Evolutionary conservation across 2,888 invertebrate species (phyloP).

Genomic region (Cataglyphis albicans): DNA sequence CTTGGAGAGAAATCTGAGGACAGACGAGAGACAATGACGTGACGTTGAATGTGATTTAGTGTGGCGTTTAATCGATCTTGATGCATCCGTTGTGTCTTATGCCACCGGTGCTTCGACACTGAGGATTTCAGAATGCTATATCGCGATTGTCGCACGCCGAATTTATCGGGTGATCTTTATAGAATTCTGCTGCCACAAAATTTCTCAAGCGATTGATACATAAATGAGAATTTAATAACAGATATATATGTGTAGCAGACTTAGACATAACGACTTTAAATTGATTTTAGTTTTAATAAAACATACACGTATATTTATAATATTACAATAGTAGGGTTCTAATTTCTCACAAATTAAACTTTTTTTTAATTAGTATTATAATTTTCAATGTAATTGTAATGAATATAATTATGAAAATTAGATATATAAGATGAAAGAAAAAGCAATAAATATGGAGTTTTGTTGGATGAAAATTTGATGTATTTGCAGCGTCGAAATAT

Average conservation of each 20-base stretch:
- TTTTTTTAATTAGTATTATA: neutral
- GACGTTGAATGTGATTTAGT: conserved; percentile 76
- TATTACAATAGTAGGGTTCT: neutral
- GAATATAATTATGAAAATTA: neutral
- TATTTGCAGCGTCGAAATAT: conserved; percentile 45
- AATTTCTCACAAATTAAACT: neutral
- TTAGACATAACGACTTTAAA: neutral
- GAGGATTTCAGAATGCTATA: conserved; percentile 19
- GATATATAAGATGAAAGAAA: neutral
- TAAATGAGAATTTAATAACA: neutral
- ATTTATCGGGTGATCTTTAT: conserved; percentile 2
- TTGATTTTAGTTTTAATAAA: neutral
- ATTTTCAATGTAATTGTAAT: neutral
- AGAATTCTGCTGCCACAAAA: neutral
- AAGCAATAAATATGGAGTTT: neutral
- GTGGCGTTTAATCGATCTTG: conserved; percentile 75
- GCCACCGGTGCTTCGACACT: conserved; percentile 64
- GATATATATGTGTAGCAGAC: neutral
- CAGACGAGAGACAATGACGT: conserved; percentile 72
- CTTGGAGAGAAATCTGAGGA: conserved; percentile 57
- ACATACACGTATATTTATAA: neutral
- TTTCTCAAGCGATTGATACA: conserved; percentile 13
- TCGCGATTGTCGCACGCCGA: conserved; percentile 6
- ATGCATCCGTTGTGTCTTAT: conserved; percentile 65
- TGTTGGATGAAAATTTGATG: neutral